Percentiles rank a stretch among this genome's conserved stretches.
These are phyloP conservation scores for Drymonia ruficornis DNA, from an alignment of 2,888 invertebrate species.

Conservation along the genomic window DNA sequence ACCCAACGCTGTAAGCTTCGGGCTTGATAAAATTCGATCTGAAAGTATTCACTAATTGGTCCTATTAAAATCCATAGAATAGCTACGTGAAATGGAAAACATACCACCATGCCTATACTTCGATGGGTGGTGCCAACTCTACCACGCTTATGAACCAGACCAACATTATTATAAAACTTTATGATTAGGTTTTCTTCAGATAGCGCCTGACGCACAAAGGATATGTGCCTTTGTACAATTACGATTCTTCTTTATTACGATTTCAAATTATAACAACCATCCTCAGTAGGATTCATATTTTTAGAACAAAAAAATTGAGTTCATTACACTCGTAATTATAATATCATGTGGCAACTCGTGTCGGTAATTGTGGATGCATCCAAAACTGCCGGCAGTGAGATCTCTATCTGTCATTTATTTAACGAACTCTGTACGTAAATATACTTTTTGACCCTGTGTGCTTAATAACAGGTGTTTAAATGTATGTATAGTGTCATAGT, in stretches of 20 bases:
- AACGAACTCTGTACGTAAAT: slow-evolving; percentile 69
- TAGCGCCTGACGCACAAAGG: slow-evolving; percentile 7
- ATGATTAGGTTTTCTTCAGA: neutral
- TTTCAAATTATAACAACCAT: slow-evolving; percentile 10
- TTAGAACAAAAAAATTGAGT: slow-evolving; percentile 41
- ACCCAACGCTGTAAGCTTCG: too few relatives aligned
- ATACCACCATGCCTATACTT: too few relatives aligned
- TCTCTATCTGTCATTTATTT: slow-evolving; percentile 79
- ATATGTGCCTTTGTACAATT: neutral
- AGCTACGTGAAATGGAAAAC: neutral
- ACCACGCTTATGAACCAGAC: too few relatives aligned
- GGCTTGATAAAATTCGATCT: too few relatives aligned
- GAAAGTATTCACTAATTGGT: slow-evolving; percentile 3
- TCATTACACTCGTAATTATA: slow-evolving; percentile 64
- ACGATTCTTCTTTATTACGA: slow-evolving; percentile 4
- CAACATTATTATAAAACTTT: neutral
- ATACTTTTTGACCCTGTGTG: slow-evolving; percentile 75
- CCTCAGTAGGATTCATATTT: slow-evolving; percentile 12
- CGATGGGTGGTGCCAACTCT: too few relatives aligned
- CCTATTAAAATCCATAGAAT: slow-evolving; percentile 4
- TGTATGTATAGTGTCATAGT: slow-evolving; percentile 80
- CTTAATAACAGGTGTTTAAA: slow-evolving; percentile 84
- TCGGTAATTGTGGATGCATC: slow-evolving; percentile 70
- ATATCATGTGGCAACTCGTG: slow-evolving; percentile 57
- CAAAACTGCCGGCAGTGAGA: slow-evolving; percentile 67